Conservation (phyloP, 2,797 vertebrate genomes). For the Poecilia wingei region DNA sequence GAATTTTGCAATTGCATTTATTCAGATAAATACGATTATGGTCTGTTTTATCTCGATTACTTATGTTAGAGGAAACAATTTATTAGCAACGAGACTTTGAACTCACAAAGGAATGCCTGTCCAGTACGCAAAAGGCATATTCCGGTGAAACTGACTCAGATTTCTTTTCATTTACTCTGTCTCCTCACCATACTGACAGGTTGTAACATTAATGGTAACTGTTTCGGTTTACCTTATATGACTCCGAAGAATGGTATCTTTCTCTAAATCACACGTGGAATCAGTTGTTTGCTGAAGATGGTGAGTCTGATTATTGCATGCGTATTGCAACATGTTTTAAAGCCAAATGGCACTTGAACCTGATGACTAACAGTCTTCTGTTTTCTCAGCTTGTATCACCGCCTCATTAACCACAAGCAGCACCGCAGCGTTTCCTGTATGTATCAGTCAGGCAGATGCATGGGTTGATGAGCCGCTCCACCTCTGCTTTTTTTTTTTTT, state of each 20-base stretch:
- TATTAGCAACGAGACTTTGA: conserved; percentile 3
- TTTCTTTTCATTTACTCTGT: conserved; percentile 64
- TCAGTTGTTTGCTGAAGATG: conserved; percentile 43
- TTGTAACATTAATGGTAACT: conserved; percentile 67
- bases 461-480: background rate
- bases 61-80: background rate
- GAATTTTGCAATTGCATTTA: background rate
- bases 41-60: conserved; percentile 15
- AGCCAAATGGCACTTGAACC: conserved; percentile 41
- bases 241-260: conserved; percentile 59
- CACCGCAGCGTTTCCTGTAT: conserved; percentile 31
- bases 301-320: conserved; percentile 43
- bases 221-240: conserved; percentile 73
- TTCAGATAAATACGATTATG: background rate
- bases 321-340: conserved; percentile 21
- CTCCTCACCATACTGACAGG: conserved; percentile 45
- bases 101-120: conserved; percentile 22
- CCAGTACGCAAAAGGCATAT: conserved; percentile 23
- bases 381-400: conserved; percentile 33
- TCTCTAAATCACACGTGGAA: conserved; percentile 59
- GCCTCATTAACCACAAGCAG: conserved; percentile 31
- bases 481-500: background rate
- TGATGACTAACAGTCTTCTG: conserved; percentile 50
- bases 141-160: conserved; percentile 62
- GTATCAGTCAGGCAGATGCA: conserved; percentile 1